These are phyloP conservation scores for Geophilus truncorum DNA, from an alignment of 2,888 invertebrate species.

Conservation along the genomic window DNA sequence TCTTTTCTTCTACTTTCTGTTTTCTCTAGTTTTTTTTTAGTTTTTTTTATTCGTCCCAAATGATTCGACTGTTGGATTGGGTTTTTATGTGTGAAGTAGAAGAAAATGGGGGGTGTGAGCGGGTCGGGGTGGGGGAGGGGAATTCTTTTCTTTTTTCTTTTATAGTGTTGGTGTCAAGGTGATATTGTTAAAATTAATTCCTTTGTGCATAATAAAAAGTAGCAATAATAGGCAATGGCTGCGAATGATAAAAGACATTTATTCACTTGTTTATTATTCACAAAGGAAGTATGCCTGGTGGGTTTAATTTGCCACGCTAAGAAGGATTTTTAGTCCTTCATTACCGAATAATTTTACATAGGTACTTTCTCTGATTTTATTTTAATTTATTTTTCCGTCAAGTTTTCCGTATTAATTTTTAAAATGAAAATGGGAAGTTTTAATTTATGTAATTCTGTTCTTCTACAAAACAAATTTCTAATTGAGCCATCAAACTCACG, in stretches of 20 bases:
- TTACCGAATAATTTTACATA: not conserved
- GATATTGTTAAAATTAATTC: conserved; percentile 20
- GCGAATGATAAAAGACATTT: conserved; percentile 21
- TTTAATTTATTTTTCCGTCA: too few relatives aligned
- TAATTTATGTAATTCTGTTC: too few relatives aligned
- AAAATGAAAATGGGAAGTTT: too few relatives aligned
- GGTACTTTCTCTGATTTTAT: too few relatives aligned
- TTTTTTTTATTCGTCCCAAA: not conserved
- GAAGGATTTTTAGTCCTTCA: conserved; percentile 16
- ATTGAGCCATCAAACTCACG: not conserved
- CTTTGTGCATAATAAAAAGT: conserved; percentile 17
- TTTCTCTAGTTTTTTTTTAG: not conserved
- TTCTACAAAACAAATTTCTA: not conserved
- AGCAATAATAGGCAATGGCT: conserved; percentile 5
- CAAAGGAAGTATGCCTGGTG: conserved; percentile 21
- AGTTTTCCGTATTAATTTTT: too few relatives aligned
- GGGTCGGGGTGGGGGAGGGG: not conserved
- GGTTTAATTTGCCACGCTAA: conserved; percentile 18
- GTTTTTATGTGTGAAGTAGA: not conserved
- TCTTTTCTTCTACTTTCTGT: too few relatives aligned
- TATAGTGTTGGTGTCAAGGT: not conserved
- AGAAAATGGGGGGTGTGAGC: not conserved
- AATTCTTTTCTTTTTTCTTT: not conserved
- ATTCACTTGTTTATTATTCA: conserved; percentile 27
- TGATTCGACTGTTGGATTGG: conserved; percentile 1